A percentile compares a stretch with the other conserved stretches of the same genome.
Conservation (phyloP, 2,888 invertebrate species). For the Perithous albicinctus region DNA sequence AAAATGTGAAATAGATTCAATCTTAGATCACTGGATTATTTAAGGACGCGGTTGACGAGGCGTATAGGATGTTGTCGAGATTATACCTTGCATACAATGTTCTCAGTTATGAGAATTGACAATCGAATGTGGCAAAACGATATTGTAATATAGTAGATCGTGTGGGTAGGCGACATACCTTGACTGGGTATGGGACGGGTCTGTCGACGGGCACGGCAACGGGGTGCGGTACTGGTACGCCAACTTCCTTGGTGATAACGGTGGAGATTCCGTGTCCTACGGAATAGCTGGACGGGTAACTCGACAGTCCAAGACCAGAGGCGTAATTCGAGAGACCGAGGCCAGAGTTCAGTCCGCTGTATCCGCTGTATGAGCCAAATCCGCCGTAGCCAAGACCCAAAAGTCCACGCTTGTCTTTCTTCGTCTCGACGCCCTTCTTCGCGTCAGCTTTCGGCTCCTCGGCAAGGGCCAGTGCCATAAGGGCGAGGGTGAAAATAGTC, state of each 20-base stretch:
- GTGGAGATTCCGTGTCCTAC: slow-evolving; percentile 80
- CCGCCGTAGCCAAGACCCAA: slow-evolving; percentile 77
- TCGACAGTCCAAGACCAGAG: slow-evolving; percentile 45
- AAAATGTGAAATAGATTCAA: no score
- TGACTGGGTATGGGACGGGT: slow-evolving; percentile 84
- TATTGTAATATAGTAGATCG: slow-evolving; percentile 9
- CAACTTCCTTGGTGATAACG: slow-evolving; percentile 85
- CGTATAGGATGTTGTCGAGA: neutral
- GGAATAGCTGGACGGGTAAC: slow-evolving; percentile 46
- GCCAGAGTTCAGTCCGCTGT: slow-evolving; percentile 19
- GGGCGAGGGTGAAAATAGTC: slow-evolving; percentile 81
- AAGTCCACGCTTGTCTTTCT: slow-evolving; percentile 78
- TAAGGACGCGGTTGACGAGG: neutral
- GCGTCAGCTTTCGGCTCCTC: slow-evolving; percentile 75
- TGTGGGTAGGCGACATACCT: slow-evolving; percentile 73
- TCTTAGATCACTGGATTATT: no score
- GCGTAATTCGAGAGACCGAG: slow-evolving; percentile 48
- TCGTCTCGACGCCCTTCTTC: slow-evolving; percentile 70
- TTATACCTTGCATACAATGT: neutral
- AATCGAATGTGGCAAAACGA: slow-evolving; percentile 13
- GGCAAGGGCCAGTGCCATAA: slow-evolving; percentile 82
- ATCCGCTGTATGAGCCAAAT: slow-evolving; percentile 70
- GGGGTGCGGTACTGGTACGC: slow-evolving; percentile 86
- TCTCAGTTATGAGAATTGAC: neutral
- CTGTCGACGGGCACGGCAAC: slow-evolving; percentile 85